Base-by-base conservation (phyloP, 2,888 invertebrate species). In the Rhagonycha lutea region DNA sequence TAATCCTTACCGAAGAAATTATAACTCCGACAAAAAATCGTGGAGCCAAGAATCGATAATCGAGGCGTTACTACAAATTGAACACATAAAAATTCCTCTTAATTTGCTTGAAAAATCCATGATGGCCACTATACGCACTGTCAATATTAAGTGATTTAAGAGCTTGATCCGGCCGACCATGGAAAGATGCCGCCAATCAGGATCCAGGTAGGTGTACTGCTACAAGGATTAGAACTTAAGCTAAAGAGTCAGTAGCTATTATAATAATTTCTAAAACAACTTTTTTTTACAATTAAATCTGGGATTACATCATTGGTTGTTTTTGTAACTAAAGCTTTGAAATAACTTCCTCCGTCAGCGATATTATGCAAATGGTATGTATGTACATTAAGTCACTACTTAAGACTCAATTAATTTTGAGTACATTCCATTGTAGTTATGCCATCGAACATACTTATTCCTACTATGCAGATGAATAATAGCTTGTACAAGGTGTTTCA, bases 161-260 rank as follows among this genome's bases (percentile, higher is more conserved):
- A 79, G 73, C 81, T 69, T 65, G 80, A 82, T 81, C 81, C 78
- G 62, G 83, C 79, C 82, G 81, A 80, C 84, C 84, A 81, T 83
- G 83, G 79, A 81, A 75, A 74, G 77, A 72, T 70, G 76, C 77
- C 78, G 80, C 84, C 84, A 84, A 84, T 83, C 79, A 77, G 80
- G 76, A 75, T 75, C 70, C 79, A 81, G 80, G 80, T 81, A 82
- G 80, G 80, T 79, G 80, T 79, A 72, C 73, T 72, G 70, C 29
- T 28, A 28, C 62, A 28, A 14, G 14, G 61, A 61, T 71, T 29
- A 29, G 28, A 65, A 65, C 63, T 9, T 24, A n/a, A 65, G 26
- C 26, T 24, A 65, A 65, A 24, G 8, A 47, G 47, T 7, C 47
- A 47, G 47, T n/a, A 47, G 47, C n/a, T 47, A 32, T 47, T n/a